phyloP scores from a whole-genome alignment of 2,888 invertebrate species.

The Psococerastis gibbosa region DNA sequence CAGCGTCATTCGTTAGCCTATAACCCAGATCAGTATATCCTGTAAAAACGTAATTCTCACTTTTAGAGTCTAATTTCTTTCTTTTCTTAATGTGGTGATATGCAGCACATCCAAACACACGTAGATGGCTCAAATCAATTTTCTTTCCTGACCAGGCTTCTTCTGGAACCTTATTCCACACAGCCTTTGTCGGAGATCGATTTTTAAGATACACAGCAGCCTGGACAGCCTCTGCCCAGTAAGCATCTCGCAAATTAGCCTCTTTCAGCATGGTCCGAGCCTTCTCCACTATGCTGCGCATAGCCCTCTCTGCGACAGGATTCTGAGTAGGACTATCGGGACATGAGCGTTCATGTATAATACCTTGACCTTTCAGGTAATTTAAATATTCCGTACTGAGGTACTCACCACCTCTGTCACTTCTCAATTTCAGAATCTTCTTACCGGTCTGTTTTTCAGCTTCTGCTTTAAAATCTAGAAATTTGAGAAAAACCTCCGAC shows the following conservation, averaged over 20 bases:
- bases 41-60: slow-evolving; percentile 11
- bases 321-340: slow-evolving; percentile 17
- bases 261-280: slow-evolving; percentile 19
- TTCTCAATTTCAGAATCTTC: not conserved
- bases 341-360: slow-evolving; percentile 11
- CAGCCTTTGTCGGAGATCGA: slow-evolving; percentile 12
- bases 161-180: slow-evolving; percentile 12
- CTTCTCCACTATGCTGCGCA: slow-evolving; percentile 18
- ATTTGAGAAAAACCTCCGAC: not conserved
- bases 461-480: not conserved
- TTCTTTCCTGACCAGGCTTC: slow-evolving; percentile 11
- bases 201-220: slow-evolving; percentile 22
- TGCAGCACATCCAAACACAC: slow-evolving; percentile 15
- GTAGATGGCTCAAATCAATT: slow-evolving; percentile 11
- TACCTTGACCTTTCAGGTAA: not conserved
- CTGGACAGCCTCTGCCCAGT: slow-evolving; percentile 21
- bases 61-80: slow-evolving; percentile 12
- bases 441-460: not conserved
- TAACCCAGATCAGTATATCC: slow-evolving; percentile 11
- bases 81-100: not conserved
- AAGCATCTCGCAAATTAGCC: slow-evolving; percentile 16
- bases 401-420: not conserved
- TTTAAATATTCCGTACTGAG: not conserved
- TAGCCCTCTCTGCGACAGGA: slow-evolving; percentile 17
- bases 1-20: not conserved